Evolutionary conservation across 2,797 vertebrate species (phyloP), one percentile per base, ranked within the genome.

Genomic region (Arnoldichthys spilopterus): DNA sequence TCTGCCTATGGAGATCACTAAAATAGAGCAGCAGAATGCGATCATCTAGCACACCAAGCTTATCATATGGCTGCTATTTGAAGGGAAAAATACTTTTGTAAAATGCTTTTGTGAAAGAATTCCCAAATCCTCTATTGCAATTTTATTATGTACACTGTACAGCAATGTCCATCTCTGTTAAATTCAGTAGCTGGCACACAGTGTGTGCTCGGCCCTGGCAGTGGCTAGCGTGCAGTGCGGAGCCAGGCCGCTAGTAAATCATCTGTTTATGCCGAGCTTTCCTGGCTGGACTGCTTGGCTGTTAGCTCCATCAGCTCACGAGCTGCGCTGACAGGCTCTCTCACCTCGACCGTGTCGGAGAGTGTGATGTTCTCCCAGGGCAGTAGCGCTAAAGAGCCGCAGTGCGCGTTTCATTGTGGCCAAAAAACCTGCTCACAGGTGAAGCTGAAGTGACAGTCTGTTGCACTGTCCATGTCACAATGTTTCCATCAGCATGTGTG

Each of bases 361-460:
- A 79, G 77, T 74, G 66, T 45, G 47, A 28, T 67, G 79, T 75
- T 79, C 62, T 32, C 81, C 73, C 70, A 63, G 76, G 79, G 66
- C 76, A 61, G 62, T 18, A n/a, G 73, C 28, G 69, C 32, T 53
- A 82, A 73, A 68, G 62, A 67, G 34, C 63, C 0, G 3, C 28
- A 72, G 74, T 62, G 66, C 71, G 47, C 16, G 66, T 83, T 78
- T 82, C 68, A 87, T 88, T 80, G 83, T 75, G 76, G 56, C 77
- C 73, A 47, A 34, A 18, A 74, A 69, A 79, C 69, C 84, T 82
- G 43, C 82, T 85, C 77, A 71, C 84, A 89, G 89, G 87, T 89
- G 86, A 91, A 88, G 88, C 85, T 84, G 85, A 90, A 85, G 83
- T 91, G 90, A 92, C 91, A 90, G 86, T 67, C 78, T 18, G 70